Conservation (phyloP, 1,140 invertebrate species). For the Mizuhopecten yessoensis region DNA sequence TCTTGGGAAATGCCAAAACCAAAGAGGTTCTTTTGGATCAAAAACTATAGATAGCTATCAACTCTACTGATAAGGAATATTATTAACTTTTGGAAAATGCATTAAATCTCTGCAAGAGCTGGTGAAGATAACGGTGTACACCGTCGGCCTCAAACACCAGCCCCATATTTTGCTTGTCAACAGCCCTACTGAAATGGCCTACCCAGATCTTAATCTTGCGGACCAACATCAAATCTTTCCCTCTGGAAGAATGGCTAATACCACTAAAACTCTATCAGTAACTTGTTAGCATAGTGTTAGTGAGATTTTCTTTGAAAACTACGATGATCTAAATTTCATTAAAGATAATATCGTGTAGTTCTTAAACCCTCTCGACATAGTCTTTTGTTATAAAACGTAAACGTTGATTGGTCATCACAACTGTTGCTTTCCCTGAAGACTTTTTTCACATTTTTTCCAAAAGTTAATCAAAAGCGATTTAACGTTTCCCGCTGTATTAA, state of each 20-base stretch:
- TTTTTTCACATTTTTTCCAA: neutral
- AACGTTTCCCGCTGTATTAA: neutral
- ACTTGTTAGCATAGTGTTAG: conserved; percentile 38
- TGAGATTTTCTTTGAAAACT: conserved; percentile 35
- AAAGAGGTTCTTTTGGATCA: conserved; percentile 54
- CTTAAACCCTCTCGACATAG: conserved; percentile 13
- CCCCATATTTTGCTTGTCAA: conserved; percentile 37
- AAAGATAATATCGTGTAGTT: neutral
- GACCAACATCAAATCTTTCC: conserved; percentile 38
- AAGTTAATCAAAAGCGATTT: neutral
- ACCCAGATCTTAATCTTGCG: neutral
- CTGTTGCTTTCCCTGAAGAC: conserved; percentile 27
- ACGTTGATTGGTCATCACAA: conserved; percentile 19
- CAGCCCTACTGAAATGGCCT: conserved; percentile 13
- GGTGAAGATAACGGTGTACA: conserved; percentile 38
- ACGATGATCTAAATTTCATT: conserved; percentile 35
- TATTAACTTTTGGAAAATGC: conserved; percentile 61
- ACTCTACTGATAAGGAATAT: conserved; percentile 54
- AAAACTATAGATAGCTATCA: conserved; percentile 57
- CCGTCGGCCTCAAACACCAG: conserved; percentile 47
- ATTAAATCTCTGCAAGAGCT: conserved; percentile 52
- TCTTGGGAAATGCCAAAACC: conserved; percentile 49
- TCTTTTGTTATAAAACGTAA: conserved; percentile 4
- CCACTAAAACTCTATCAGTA: conserved; percentile 38
- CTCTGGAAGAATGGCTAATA: conserved; percentile 38